phyloP scores from a whole-genome alignment of 2,797 vertebrate genomes.

The Chiropotes sagulatus region DNA sequence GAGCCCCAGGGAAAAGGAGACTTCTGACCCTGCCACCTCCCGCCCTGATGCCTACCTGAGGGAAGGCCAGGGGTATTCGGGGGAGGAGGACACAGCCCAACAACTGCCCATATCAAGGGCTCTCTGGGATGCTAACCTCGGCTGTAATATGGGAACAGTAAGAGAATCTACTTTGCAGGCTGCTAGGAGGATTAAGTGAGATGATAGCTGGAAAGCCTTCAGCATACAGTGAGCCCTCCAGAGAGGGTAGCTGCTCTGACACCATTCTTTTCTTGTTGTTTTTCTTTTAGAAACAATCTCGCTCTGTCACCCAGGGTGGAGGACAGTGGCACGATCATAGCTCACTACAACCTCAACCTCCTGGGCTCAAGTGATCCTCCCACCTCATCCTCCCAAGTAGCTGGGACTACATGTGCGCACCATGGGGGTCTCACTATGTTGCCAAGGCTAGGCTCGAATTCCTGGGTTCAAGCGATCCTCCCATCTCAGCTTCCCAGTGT shows the following conservation, averaged over 20 bases:
- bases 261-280: neutral
- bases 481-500: neutral
- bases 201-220: neutral
- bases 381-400: neutral
- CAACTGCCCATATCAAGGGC: neutral
- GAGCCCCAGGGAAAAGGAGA: neutral
- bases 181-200: neutral
- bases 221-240: accelerated
- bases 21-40: neutral
- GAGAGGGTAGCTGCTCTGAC: neutral
- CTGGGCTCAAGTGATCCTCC: neutral
- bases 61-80: neutral
- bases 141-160: neutral
- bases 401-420: neutral
- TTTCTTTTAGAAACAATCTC: neutral
- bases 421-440: neutral
- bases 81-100: neutral
- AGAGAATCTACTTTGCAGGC: neutral
- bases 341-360: neutral
- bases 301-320: neutral
- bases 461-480: neutral
- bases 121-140: neutral
- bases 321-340: neutral
- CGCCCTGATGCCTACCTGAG: neutral
- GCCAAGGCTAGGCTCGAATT: neutral